Evolutionary conservation across 2,888 invertebrate genomes (phyloP).

Genomic region (Cryptocephalus moraei): DNA sequence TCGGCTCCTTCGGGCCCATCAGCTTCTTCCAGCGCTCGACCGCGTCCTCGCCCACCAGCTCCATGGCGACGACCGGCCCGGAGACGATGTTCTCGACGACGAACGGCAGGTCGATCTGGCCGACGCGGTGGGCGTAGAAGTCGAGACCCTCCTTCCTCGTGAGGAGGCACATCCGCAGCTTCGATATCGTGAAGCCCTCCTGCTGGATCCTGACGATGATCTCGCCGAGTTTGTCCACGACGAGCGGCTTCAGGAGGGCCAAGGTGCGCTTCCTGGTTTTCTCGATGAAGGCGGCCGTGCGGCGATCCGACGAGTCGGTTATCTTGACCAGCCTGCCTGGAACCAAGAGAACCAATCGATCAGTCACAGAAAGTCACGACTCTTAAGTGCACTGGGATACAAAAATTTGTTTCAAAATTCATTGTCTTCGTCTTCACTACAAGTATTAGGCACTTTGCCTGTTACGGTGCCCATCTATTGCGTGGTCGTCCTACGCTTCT

Average conservation of each 20-base stretch:
- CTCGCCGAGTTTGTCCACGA: slow-evolving; percentile 58
- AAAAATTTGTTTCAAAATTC: too few relatives aligned
- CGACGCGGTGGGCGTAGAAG: slow-evolving; percentile 49
- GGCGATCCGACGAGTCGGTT: slow-evolving; percentile 59
- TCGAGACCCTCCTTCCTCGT: slow-evolving; percentile 48
- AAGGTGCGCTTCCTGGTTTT: slow-evolving; percentile 61
- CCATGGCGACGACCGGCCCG: slow-evolving; percentile 59
- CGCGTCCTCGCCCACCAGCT: slow-evolving; percentile 63
- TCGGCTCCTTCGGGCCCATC: slow-evolving; percentile 53
- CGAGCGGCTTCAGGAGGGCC: slow-evolving; percentile 66
- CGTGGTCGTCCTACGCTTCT: too few relatives aligned
- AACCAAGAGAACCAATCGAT: too few relatives aligned
- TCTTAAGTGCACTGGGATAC: too few relatives aligned
- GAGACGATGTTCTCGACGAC: slow-evolving; percentile 55
- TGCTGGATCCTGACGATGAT: slow-evolving; percentile 59
- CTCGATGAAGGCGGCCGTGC: slow-evolving; percentile 53
- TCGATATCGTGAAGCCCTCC: slow-evolving; percentile 39
- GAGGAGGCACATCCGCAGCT: slow-evolving; percentile 60
- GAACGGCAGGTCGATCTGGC: slow-evolving; percentile 52
- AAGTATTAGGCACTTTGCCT: too few relatives aligned
- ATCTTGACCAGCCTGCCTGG: slow-evolving; percentile 54
- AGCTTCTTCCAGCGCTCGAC: slow-evolving; percentile 47
- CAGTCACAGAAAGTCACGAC: too few relatives aligned
- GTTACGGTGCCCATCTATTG: too few relatives aligned
- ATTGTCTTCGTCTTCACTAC: too few relatives aligned